phyloP scores from a whole-genome alignment of 2,888 invertebrate genomes.

The Dicroscelio sp. region DNA sequence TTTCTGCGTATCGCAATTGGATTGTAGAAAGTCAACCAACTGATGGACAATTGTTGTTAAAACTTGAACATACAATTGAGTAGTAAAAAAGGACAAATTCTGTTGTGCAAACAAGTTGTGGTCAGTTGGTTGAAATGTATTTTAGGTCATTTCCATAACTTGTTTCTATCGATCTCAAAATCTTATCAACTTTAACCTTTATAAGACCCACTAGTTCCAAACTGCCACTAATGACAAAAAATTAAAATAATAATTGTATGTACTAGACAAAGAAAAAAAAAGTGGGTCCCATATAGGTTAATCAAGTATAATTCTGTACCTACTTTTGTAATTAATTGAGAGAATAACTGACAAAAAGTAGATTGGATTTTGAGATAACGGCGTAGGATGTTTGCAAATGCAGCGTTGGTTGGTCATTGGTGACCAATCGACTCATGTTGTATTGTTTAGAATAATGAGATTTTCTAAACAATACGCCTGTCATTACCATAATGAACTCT shows the following conservation, averaged over 20 bases:
- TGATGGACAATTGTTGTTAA: too few relatives aligned
- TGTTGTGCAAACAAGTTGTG: too few relatives aligned
- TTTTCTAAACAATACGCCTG: too few relatives aligned
- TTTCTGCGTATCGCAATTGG: constrained; percentile 86
- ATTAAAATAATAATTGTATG: too few relatives aligned
- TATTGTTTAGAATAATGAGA: constrained; percentile 53
- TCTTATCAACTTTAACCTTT: constrained; percentile 58
- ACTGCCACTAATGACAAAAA: too few relatives aligned
- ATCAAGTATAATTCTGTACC: too few relatives aligned
- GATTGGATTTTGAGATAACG: constrained; percentile 62
- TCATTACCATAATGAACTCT: too few relatives aligned
- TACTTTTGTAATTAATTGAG: background rate
- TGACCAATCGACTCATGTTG: constrained; percentile 36
- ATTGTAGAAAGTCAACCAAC: constrained; percentile 82
- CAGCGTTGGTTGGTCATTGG: constrained; percentile 86
- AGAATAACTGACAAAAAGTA: constrained; percentile 5
- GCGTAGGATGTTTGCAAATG: constrained; percentile 70
- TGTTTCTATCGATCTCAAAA: constrained; percentile 42
- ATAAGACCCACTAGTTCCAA: too few relatives aligned
- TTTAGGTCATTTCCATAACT: constrained; percentile 63
- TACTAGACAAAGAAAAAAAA: too few relatives aligned
- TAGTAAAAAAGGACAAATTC: too few relatives aligned
- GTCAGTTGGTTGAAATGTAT: constrained; percentile 53
- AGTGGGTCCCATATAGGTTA: too few relatives aligned
- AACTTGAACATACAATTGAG: too few relatives aligned